These are phyloP conservation scores for Drosophila asahinai DNA, from an alignment of 1,140 invertebrate species.

Conservation along the genomic window DNA sequence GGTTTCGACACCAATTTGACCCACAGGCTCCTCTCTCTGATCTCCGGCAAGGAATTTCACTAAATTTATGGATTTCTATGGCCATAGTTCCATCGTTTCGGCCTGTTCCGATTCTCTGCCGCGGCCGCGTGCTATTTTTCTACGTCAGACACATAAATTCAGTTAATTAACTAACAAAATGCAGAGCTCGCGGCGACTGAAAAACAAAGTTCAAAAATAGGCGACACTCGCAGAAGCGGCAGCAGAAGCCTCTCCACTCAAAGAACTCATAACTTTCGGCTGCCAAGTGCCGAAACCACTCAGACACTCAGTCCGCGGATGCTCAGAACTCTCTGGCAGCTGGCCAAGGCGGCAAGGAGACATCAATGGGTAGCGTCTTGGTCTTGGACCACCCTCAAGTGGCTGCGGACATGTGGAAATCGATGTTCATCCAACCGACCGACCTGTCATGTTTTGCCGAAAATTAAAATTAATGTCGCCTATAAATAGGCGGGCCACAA, in stretches of 20 bases:
- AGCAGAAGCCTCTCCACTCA: constrained; percentile 33
- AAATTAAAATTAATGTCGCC: constrained; percentile 73
- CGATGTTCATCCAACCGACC: constrained; percentile 25
- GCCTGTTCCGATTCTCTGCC: constrained; percentile 60
- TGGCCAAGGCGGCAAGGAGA: constrained; percentile 68
- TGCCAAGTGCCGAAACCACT: constrained; percentile 46
- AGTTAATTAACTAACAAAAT: constrained; percentile 75
- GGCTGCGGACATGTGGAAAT: constrained; percentile 62
- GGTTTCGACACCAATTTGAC: constrained; percentile 51
- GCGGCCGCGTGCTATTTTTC: constrained; percentile 79
- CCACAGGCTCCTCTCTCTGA: constrained; percentile 1
- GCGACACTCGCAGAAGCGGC: constrained; percentile 59
- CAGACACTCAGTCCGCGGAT: constrained; percentile 29
- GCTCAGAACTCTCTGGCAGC: constrained; percentile 58
- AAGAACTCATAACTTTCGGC: constrained; percentile 71
- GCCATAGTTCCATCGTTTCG: constrained; percentile 34
- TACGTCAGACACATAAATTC: constrained; percentile 81
- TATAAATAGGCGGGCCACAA: constrained; percentile 58
- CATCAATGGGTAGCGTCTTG: constrained; percentile 65
- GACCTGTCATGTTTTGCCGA: constrained; percentile 70
- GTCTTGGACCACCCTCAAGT: constrained; percentile 67
- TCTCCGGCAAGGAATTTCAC: constrained; percentile 34
- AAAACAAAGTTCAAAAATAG: constrained; percentile 66
- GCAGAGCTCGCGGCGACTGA: constrained; percentile 25
- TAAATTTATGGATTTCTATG: constrained; percentile 75